Conservation (phyloP, 2,113 vertebrate genomes). For the Indri indri region DNA sequence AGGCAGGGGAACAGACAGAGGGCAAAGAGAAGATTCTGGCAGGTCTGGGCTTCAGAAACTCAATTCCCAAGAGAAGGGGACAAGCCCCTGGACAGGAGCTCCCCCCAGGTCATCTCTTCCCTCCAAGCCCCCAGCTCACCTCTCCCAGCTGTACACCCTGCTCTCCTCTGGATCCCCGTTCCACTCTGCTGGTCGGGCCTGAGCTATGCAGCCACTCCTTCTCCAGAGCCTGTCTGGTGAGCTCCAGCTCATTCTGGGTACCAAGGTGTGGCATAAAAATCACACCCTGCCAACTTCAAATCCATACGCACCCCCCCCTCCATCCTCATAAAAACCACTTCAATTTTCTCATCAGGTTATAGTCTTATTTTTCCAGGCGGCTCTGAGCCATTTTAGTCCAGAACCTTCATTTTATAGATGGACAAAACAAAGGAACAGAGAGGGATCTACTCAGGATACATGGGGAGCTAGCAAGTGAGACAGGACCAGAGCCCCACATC, state of each 20-base stretch:
- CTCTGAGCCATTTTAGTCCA: not conserved
- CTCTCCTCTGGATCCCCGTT: not conserved
- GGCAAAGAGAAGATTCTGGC: not conserved
- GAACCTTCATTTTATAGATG: not conserved
- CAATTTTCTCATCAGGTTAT: not conserved
- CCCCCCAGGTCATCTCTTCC: not conserved
- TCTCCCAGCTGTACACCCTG: not conserved
- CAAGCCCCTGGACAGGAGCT: not conserved
- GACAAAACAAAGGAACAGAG: not conserved
- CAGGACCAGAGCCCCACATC: not conserved
- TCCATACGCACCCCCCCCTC: not conserved
- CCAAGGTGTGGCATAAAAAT: not conserved
- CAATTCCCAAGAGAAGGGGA: not conserved
- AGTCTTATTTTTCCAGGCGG: not conserved
- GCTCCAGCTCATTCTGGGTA: slow-evolving; percentile 58
- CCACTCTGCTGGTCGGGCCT: not conserved
- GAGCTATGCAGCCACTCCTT: slow-evolving; percentile 13
- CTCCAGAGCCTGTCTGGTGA: slow-evolving; percentile 68
- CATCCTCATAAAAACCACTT: not conserved
- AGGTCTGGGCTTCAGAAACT: not conserved
- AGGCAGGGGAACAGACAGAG: not conserved
- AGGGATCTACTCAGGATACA: not conserved
- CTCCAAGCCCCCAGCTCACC: not conserved
- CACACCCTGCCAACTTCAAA: not conserved
- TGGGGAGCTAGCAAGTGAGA: not conserved